Conservation (phyloP, 2,797 vertebrate genomes). For the Myoxocephalus aenaeus region DNA sequence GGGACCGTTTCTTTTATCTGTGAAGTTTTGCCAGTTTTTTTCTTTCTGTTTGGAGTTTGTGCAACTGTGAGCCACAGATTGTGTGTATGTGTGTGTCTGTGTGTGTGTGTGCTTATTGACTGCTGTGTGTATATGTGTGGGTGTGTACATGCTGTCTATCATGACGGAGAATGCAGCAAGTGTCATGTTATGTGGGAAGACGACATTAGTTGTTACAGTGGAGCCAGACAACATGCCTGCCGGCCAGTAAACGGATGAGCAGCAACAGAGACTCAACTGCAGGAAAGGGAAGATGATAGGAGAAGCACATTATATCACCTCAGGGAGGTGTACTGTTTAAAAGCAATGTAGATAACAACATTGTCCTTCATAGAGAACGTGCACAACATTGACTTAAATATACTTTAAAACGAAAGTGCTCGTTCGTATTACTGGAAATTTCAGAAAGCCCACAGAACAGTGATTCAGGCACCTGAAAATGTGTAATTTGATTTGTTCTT, state of each 20-base stretch:
- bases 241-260: conserved; percentile 47
- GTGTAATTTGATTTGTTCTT: background rate
- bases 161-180: conserved; percentile 27
- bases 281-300: conserved; percentile 6
- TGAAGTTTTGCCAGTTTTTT: conserved; percentile 20
- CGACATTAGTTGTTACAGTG: conserved; percentile 32
- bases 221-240: conserved; percentile 46
- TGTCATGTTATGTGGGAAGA: conserved; percentile 45
- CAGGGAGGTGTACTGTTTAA: background rate
- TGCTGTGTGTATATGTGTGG: conserved; percentile 10
- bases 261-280: conserved; percentile 17
- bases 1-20: conserved; percentile 27
- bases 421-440: background rate
- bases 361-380: background rate
- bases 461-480: conserved; percentile 12
- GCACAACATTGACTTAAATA: background rate
- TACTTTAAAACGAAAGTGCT: background rate
- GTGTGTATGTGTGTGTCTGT: background rate
- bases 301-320: background rate
- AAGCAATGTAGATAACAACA: background rate
- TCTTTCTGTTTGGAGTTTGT: conserved; percentile 19
- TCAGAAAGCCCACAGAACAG: conserved; percentile 34
- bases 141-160: conserved; percentile 47
- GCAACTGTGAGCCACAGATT: background rate
- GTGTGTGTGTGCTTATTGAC: background rate